These are phyloP conservation scores for Diaprepes abbreviatus DNA, from an alignment of 2,888 invertebrate genomes.

Conservation along the genomic window DNA sequence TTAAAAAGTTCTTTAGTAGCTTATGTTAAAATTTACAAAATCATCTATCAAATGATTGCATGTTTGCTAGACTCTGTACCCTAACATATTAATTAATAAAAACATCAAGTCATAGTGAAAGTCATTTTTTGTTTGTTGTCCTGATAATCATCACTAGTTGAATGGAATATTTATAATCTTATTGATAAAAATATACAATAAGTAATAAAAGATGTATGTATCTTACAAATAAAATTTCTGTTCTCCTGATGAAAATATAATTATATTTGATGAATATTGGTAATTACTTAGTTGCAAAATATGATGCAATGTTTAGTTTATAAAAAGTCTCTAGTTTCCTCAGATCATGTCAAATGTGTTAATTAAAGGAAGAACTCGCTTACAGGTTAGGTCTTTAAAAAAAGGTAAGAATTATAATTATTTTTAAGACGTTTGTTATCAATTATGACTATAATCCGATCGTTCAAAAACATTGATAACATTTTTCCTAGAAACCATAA, in stretches of 20 bases:
- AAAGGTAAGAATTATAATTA: neutral
- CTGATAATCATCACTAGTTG: neutral
- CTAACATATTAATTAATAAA: too few relatives aligned
- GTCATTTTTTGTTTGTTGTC: neutral
- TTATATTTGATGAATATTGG: neutral
- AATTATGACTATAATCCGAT: too few relatives aligned
- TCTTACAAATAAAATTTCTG: neutral
- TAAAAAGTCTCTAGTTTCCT: neutral
- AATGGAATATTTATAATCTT: neutral
- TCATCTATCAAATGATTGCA: too few relatives aligned
- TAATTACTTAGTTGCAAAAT: neutral
- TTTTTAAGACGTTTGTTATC: too few relatives aligned
- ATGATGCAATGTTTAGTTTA: conserved; percentile 1
- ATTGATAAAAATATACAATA: conserved; percentile 2
- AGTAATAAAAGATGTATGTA: neutral
- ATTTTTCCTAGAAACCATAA: too few relatives aligned
- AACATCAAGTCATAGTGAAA: neutral
- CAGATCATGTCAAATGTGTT: neutral
- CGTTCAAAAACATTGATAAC: too few relatives aligned
- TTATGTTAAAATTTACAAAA: too few relatives aligned
- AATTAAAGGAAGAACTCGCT: neutral
- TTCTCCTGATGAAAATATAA: neutral
- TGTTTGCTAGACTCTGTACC: too few relatives aligned
- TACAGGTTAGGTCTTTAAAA: neutral
- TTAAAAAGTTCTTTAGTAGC: too few relatives aligned